Conservation (phyloP, 2,113 vertebrate species). For the Cnemophilus loriae region DNA sequence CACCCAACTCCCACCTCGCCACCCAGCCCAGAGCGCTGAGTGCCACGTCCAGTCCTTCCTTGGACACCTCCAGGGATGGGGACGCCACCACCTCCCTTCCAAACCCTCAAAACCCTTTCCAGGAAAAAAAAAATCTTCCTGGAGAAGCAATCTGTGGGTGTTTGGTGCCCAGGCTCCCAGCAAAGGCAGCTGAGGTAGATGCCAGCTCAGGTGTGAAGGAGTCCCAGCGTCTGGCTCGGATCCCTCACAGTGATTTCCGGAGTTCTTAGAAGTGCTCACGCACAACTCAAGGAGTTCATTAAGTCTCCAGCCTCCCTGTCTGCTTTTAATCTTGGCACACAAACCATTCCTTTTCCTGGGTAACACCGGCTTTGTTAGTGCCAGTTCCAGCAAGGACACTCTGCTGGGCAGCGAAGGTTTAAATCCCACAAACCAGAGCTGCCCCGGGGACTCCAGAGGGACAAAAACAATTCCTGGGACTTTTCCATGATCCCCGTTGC, state of each 20-base stretch:
- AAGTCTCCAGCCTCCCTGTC: not conserved
- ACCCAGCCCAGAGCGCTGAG: not conserved
- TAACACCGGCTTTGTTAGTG: not conserved
- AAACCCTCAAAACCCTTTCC: not conserved
- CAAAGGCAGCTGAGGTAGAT: not conserved
- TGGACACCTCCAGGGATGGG: not conserved
- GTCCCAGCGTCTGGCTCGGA: not conserved
- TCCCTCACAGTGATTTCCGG: not conserved
- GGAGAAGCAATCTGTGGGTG: rapidly evolving
- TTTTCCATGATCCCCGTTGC: not conserved
- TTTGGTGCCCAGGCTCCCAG: not conserved
- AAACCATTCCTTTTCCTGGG: not conserved
- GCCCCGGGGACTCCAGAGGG: not conserved
- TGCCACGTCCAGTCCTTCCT: rapidly evolving
- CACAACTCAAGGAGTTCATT: not conserved
- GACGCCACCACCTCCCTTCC: not conserved
- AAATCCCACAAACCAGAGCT: not conserved
- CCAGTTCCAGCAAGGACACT: not conserved
- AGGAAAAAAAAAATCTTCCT: not conserved
- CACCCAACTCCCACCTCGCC: no score
- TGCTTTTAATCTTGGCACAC: not conserved
- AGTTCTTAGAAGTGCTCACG: not conserved
- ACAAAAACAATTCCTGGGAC: not conserved
- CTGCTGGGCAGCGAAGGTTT: not conserved
- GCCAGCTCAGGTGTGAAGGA: not conserved